Evolutionary conservation across 2,797 vertebrate species (phyloP), one percentile per base, ranked within the genome.

Genomic region (Harpagifer antarcticus): DNA sequence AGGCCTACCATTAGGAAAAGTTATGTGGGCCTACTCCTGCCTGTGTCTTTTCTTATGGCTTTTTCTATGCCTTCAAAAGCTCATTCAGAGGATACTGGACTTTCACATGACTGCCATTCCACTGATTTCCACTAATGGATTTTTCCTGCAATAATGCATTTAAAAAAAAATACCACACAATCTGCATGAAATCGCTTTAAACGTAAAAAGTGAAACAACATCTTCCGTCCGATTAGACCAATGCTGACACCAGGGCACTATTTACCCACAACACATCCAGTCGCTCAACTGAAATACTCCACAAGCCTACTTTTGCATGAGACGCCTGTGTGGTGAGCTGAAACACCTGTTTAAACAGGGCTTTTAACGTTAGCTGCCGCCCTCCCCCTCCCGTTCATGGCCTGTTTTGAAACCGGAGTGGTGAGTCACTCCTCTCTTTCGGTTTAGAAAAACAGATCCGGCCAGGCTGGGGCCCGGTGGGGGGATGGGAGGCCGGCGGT

Each of bases 391-490:
- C 75, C 59, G 83, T 82, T 56, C 82, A 42, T 63, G 78, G 90
- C 80, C 78, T 90, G 86, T 90, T 91, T 91, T 90, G 88, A 93
- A 94, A 93, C 92, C 86, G 88, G 91, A 93, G 91, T 91, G 89
- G 92, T 93, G 91, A 93, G 89, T 93, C 91, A 93, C 85, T 88
- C 72, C 85, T 80, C 81, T 88, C 88, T 27, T 27, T 89, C 89
- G 88, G 90, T 93, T 86, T 74, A 89, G 89, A 90, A 90, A 93
- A 91, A 92, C 91, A 92, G 90, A 91, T 92, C 91, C 89, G 85
- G 92, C 89, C 78, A 80, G 81, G 68, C 86, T 86, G 83, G 79
- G 83, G 84, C 84, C 82, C 70, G 86, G 80, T 0, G 76, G 89
- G 89, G 91, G 90, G 89, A 90, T 82, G 93, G 92, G 90, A 89